Conservation (phyloP, 2,888 invertebrate species). For the Timema podura region DNA sequence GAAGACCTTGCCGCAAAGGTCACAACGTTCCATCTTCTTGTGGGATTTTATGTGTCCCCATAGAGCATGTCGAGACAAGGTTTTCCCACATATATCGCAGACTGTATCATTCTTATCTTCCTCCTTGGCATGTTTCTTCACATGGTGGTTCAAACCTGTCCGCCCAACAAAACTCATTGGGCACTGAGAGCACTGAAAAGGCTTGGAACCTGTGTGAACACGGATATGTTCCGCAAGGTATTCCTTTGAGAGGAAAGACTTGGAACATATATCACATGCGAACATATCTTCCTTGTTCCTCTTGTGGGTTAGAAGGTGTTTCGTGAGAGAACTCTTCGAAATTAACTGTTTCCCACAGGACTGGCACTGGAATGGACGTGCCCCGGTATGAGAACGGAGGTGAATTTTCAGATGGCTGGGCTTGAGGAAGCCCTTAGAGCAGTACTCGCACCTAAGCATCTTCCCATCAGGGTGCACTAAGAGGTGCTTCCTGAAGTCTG, state of each 20-base stretch:
- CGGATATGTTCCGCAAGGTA: constrained; percentile 34
- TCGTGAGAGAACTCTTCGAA: constrained; percentile 33
- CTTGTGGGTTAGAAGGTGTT: constrained; percentile 33
- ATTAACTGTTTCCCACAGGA: constrained; percentile 33
- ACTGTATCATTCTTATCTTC: constrained; percentile 26
- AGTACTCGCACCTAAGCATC: constrained; percentile 27
- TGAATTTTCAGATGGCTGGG: constrained; percentile 27
- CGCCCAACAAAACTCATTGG: constrained; percentile 30
- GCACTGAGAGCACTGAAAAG: constrained; percentile 30
- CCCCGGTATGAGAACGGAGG: constrained; percentile 26
- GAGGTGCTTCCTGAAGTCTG: constrained; percentile 25
- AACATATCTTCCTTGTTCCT: constrained; percentile 30
- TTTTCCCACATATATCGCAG: constrained; percentile 37
- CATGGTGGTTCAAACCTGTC: constrained; percentile 31
- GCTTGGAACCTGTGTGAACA: constrained; percentile 36
- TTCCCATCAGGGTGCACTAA: constrained; percentile 26
- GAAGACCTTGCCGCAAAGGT: constrained; percentile 25
- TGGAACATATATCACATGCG: constrained; percentile 34
- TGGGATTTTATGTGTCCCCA: constrained; percentile 34
- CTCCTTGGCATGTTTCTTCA: constrained; percentile 22
- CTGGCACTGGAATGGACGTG: constrained; percentile 27
- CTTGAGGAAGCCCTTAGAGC: constrained; percentile 25
- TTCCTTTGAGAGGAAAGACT: constrained; percentile 32
- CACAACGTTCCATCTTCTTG: constrained; percentile 22
- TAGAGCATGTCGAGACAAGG: constrained; percentile 33